A percentile compares a stretch with the other conserved stretches of the same genome.
Evolutionary conservation across 2,888 invertebrate species (phyloP).

Genomic region (Sarcophaga subvicina): DNA sequence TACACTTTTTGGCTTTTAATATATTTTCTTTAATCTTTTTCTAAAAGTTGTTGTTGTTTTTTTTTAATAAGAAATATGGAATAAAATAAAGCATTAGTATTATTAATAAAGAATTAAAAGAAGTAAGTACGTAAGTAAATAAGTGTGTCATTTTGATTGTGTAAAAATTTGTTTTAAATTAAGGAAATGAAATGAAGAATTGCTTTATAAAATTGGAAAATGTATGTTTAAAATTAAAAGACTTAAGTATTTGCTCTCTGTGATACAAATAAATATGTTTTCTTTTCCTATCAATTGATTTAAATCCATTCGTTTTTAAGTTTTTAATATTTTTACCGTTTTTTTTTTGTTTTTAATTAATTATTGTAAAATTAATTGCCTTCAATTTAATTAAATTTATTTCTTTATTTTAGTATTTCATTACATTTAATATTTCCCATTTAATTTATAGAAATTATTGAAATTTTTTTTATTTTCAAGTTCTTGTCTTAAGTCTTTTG

Average conservation of each 20-base stretch:
- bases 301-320: no score
- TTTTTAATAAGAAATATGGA: constrained; percentile 39
- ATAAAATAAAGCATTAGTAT: constrained; percentile 71
- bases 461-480: not conserved
- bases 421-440: not conserved
- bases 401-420: no score
- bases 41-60: constrained; percentile 69
- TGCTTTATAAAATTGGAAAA: no score
- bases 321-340: no score
- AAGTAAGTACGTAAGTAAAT: no score
- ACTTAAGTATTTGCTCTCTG: no score
- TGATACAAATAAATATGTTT: no score
- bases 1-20: constrained; percentile 81
- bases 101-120: not conserved
- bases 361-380: no score
- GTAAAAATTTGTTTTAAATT: not conserved
- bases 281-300: no score
- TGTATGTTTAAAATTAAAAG: no score
- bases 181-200: not conserved
- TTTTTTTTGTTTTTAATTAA: no score
- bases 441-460: not conserved
- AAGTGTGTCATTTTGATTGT: not conserved
- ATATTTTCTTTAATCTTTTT: constrained; percentile 79
- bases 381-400: no score
- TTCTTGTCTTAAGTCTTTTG: not conserved